Evolutionary conservation across 2,113 vertebrate species (phyloP), one percentile per base, ranked within the genome.

Genomic region (Aldabrachelys gigantea): DNA sequence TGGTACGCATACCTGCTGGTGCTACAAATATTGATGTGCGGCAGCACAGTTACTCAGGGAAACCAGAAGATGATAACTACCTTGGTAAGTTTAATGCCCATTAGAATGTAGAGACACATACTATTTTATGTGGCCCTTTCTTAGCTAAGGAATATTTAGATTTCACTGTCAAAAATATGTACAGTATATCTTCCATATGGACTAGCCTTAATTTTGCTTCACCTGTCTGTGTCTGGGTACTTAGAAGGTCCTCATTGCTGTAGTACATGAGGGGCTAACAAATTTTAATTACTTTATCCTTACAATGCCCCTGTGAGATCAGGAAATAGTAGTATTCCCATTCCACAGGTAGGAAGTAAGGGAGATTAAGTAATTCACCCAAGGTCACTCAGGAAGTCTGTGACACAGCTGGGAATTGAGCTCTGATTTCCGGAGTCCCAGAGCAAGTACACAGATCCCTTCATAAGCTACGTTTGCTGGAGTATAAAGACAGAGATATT

Each of bases 41-140:
- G 91, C 99, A 99, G 98, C 99, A 99, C 98, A 99, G 99, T 97
- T 99, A 99, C 99, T 99, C 99, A 98, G 99, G 99, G 98, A 99
- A 99, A 95, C 98, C 99, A 78, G 99, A 99, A 89, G 99, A 99
- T 97, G 99, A 99, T 97, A 99, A 99, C 99, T 99, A 99, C 98
- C 98, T 99, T 98, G 99, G 99, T 99, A 97, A 99, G 99, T 97
- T 52, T 62, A 12, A 17, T 19, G 6, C 3, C 47, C 56, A 11
- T 79, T 82, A 80, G 56, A 12, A 3, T 81, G 22, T 87, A 72
- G 82, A 82, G 82, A 84, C 19, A 57, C 38, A 53, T 79, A 9
- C 59, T 84, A 4, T 0, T 79, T 79, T 88, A 56, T 69, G 1
- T 44, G 80, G 91, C 49, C 72, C 86, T 50, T 76, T 83, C 65